A percentile compares a stretch with the other conserved stretches of the same genome.
Conservation (phyloP, 2,797 vertebrate genomes). For the Bovichtus variegatus region DNA sequence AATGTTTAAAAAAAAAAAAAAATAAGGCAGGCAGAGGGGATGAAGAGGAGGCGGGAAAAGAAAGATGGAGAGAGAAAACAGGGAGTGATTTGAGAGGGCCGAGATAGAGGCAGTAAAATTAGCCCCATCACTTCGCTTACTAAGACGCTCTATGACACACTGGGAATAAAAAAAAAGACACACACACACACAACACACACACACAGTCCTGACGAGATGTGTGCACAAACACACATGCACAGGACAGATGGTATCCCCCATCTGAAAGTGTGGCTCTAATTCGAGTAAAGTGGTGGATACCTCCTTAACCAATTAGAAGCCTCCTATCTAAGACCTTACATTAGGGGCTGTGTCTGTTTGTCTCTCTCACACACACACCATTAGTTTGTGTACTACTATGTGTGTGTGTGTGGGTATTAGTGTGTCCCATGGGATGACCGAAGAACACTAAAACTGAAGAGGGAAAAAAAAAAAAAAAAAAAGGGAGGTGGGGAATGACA, state of each 20-base stretch:
- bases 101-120: conserved; percentile 76
- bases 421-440: conserved; percentile 38
- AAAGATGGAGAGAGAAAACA: conserved; percentile 30
- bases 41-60: conserved; percentile 42
- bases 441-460: conserved; percentile 58
- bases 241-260: conserved; percentile 74
- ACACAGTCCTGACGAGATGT: conserved; percentile 22
- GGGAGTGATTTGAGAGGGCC: conserved; percentile 55
- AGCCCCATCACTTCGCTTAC: conserved; percentile 73
- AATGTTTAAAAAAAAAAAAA: too few species aligned
- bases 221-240: conserved; percentile 34
- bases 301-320: conserved; percentile 82
- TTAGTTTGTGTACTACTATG: conserved; percentile 17
- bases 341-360: conserved; percentile 31
- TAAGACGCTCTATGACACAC: conserved; percentile 64
- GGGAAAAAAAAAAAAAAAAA: too few species aligned
- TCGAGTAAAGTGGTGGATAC: conserved; percentile 76
- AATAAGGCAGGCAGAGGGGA: conserved; percentile 42
- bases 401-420: conserved; percentile 2
- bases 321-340: conserved; percentile 47
- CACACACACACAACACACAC: conserved; percentile 17
- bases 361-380: conserved; percentile 29
- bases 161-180: conserved; percentile 69
- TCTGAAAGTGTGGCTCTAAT: conserved; percentile 72
- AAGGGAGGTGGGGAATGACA: conserved; percentile 55